Evolutionary conservation across 2,797 vertebrate species (phyloP), one percentile per base, ranked within the genome.

Genomic region (Argyrosomus regius): DNA sequence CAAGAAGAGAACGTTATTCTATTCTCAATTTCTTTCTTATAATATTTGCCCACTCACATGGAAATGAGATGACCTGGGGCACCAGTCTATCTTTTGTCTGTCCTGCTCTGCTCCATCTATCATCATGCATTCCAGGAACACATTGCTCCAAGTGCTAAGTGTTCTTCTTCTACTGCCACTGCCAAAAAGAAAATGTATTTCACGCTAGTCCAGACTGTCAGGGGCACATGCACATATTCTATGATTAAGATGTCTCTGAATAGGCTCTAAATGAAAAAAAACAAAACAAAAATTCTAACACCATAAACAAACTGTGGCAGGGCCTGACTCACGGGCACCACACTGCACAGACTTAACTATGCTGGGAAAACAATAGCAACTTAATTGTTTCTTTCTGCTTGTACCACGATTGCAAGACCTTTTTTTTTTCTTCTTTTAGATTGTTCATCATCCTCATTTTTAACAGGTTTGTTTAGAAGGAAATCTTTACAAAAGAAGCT

Each of bases 61-160:
- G 70, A 84, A 85, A 72, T 69, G 46, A 70, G 35, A 4, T 72
- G 64, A 80, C 74, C 66, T 17, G 31, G 12, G 65, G 17, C 41
- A 49, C 50, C 78, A 8, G 65, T 72, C 26, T 63, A 6, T 83
- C 56, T 78, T 70, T 75, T 80, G 56, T 70, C 54, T 53, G 12
- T 50, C 57, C 63, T 68, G 49, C 31, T 77, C 52, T 45, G 57
- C 57, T 77, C 48, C 41, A 49, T 46, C 31, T 54, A 16, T 85
- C 72, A 83, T 72, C 62, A 69, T 53, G 48, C 49, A 57, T 58
- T 73, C 26, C 41, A 70, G 45, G n/a, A 69, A 53, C 59, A 53
- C 41, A 57, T 76, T 45, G 56, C 61, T 58, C 46, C 45, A 41
- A 57, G 14, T 26, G 18, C 46, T 46, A n/a, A 45, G 20, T 61